phyloP scores from a whole-genome alignment of 2,888 invertebrate species.

The Pandemis cinnamomeana region DNA sequence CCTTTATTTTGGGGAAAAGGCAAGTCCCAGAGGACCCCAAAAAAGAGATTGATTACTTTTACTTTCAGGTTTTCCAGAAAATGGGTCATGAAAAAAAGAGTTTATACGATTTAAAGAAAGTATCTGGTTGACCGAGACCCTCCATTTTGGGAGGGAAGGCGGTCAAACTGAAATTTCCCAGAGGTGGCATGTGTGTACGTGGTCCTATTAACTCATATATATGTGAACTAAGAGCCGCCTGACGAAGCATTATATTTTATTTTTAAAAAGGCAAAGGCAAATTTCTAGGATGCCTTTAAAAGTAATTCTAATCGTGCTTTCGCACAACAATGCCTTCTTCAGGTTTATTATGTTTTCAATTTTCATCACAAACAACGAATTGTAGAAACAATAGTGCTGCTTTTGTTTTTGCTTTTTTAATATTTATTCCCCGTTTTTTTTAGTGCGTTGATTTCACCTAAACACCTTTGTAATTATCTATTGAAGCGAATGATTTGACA shows the following conservation, averaged over 20 bases:
- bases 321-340: no score
- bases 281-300: not conserved
- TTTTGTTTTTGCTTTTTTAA: no score
- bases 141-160: not conserved
- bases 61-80: slow-evolving; percentile 20
- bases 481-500: not conserved
- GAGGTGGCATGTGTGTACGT: slow-evolving; percentile 11
- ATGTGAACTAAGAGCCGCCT: not conserved
- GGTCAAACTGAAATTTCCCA: slow-evolving; percentile 28
- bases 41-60: slow-evolving; percentile 40
- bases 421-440: no score
- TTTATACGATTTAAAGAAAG: slow-evolving; percentile 20
- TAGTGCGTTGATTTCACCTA: not conserved
- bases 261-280: not conserved
- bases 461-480: not conserved
- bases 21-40: slow-evolving; percentile 19
- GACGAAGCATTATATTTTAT: not conserved
- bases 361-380: no score
- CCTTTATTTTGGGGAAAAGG: slow-evolving; percentile 25
- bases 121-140: slow-evolving; percentile 22
- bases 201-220: not conserved
- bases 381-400: no score
- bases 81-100: slow-evolving; percentile 34
- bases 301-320: no score
- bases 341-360: no score